Conservation (phyloP, 1,140 invertebrate genomes). For the Euura lappo region DNA sequence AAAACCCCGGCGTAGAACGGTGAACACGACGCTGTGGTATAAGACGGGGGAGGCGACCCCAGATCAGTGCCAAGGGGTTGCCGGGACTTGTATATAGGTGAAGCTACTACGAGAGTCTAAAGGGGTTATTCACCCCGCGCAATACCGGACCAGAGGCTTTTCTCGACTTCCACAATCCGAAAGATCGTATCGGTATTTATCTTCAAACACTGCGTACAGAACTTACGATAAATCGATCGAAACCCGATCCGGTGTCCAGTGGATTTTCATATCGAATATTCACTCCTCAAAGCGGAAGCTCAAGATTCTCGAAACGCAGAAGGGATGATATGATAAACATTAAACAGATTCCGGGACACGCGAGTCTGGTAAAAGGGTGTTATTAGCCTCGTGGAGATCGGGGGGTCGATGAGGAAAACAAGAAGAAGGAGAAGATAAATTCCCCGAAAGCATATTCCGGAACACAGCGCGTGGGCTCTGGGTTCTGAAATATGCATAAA, state of each 20-base stretch:
- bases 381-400: slow-evolving; percentile 37
- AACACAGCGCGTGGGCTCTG: slow-evolving; percentile 35
- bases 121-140: slow-evolving; percentile 35
- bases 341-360: slow-evolving; percentile 37
- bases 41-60: slow-evolving; percentile 30
- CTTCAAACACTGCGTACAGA: no score
- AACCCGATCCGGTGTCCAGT: neutral
- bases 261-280: neutral
- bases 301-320: neutral
- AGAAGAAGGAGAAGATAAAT: slow-evolving; percentile 9
- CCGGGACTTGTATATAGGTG: slow-evolving; percentile 31
- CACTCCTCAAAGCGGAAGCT: neutral
- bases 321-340: slow-evolving; percentile 21
- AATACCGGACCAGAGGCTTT: slow-evolving; percentile 22
- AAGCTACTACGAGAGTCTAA: slow-evolving; percentile 25
- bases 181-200: no score
- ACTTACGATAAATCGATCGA: no score
- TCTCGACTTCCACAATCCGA: no score
- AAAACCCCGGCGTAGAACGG: neutral
- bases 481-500: slow-evolving; percentile 42
- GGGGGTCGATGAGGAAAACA: slow-evolving; percentile 39
- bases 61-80: slow-evolving; percentile 34
- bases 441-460: slow-evolving; percentile 34
- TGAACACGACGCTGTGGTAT: neutral
- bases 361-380: slow-evolving; percentile 35